These are phyloP conservation scores for Cheilosia pagana DNA, from an alignment of 2,888 invertebrate species.

Conservation along the genomic window DNA sequence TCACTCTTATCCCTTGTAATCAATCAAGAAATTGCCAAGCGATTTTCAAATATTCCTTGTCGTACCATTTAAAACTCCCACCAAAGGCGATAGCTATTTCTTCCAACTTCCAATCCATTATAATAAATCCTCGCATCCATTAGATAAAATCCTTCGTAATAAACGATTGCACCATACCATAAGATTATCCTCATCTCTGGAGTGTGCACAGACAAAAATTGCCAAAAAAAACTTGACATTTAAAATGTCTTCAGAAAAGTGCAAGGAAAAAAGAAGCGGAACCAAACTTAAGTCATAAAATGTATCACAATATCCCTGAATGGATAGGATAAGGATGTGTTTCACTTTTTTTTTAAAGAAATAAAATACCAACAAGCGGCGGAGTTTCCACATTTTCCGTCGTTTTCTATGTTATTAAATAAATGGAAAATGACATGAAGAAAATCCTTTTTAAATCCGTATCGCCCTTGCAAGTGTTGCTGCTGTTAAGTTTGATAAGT, in stretches of 20 bases:
- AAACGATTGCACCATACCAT: constrained; percentile 66
- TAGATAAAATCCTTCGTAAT: constrained; percentile 69
- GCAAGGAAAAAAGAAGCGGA: constrained; percentile 40
- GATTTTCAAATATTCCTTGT: not conserved
- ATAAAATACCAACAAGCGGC: constrained; percentile 52
- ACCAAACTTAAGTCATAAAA: constrained; percentile 65
- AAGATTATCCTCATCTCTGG: constrained; percentile 50
- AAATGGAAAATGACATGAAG: constrained; percentile 70
- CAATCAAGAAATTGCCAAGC: not conserved
- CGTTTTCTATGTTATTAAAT: constrained; percentile 68
- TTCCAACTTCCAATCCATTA: constrained; percentile 70
- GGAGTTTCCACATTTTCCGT: constrained; percentile 6
- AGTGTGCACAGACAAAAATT: constrained; percentile 44
- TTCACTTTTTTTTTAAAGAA: constrained; percentile 7
- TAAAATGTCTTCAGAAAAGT: constrained; percentile 46
- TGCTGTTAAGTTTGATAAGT: constrained; percentile 65
- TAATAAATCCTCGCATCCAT: constrained; percentile 72
- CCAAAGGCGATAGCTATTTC: constrained; percentile 40
- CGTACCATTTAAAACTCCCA: constrained; percentile 22
- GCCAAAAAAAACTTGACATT: constrained; percentile 52
- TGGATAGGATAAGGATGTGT: constrained; percentile 3
- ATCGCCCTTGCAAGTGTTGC: constrained; percentile 20
- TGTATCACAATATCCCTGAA: constrained; percentile 39
- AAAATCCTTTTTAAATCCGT: constrained; percentile 67
- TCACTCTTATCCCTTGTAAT: too few species aligned